These are phyloP conservation scores for Melinaea menophilus DNA, from an alignment of 2,888 invertebrate genomes.

Conservation along the genomic window DNA sequence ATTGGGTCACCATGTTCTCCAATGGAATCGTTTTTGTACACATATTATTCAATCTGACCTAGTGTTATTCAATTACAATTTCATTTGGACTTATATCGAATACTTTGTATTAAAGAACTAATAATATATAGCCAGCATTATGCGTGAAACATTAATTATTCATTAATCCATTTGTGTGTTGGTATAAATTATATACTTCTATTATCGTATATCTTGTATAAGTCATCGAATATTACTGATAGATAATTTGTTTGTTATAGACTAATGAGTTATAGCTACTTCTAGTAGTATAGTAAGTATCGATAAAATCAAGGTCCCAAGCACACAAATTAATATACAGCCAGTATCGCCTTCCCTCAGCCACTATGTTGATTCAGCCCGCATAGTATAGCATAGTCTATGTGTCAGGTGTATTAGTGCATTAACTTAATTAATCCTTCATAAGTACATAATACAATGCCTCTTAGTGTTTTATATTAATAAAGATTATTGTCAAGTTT, in stretches of 20 bases:
- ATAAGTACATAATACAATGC: slow-evolving; percentile 23
- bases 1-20: slow-evolving; percentile 3
- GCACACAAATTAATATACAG: slow-evolving; percentile 71
- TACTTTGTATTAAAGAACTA: background rate
- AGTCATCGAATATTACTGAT: background rate
- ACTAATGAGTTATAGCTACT: too few relatives aligned
- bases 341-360: slow-evolving; percentile 52
- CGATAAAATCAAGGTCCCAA: slow-evolving; percentile 40
- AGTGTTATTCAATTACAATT: background rate
- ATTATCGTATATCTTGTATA: background rate
- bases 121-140: background rate
- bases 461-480: slow-evolving; percentile 21
- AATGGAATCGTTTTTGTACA: background rate
- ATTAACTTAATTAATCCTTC: slow-evolving; percentile 24
- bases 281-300: slow-evolving; percentile 1
- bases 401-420: slow-evolving; percentile 46
- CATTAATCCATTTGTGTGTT: background rate
- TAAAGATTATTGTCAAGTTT: too few relatives aligned
- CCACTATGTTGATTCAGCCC: slow-evolving; percentile 64
- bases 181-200: background rate
- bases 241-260: background rate
- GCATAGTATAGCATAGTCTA: slow-evolving; percentile 53
- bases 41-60: background rate
- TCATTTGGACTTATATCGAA: background rate
- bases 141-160: background rate